Base-by-base conservation (phyloP, 2,888 invertebrate species). In the Torymus texanus region DNA sequence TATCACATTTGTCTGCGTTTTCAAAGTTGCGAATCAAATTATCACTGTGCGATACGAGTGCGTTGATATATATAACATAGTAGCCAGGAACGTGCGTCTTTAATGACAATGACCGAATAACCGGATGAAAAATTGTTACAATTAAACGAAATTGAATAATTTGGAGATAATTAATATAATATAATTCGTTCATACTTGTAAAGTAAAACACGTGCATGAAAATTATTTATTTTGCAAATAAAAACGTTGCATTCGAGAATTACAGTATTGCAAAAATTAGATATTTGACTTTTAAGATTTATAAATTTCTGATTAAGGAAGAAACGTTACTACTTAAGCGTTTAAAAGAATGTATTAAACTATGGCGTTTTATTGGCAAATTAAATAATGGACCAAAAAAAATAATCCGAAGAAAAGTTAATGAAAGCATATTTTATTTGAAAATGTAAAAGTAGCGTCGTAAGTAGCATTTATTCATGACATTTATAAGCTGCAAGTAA, bases 211-310 rank as follows among this genome's bases (percentile, higher is more conserved):
- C 66, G 59, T 51, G 62, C 61, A 75, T 72, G 29, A 67, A 67
- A 62, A 67, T 76, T 76, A 65, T 76, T 76, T 80, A 76, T 53
- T 80, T 80, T 80, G 80, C 73, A 59, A 76, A 80, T 58, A 41
- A 65, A 80, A 76, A 68, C 56, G 51, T 73, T 73, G 58, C 51
- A 59, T n/a, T n/a, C 8, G 11, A 29, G 16, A 67, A 56, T 73
- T 66, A 2, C 62, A 59, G 63, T 51, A 56, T 53, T 51, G 21
- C 14, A 29, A 68, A 68, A 41, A 29, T 68, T 68, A 21, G 24
- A 53, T 55, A 10, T 4, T 3, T 5, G 59, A 70, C 56, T 41
- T 58, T 18, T 10, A 70, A 50, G 18, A 12, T 2, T 16, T 18
- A 51, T 55, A 14, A n/a, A 10, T 21, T 21, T 29, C 24, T 55